phyloP scores from a whole-genome alignment of 2,888 invertebrate species.

The Gymnoscelis rufifasciata region DNA sequence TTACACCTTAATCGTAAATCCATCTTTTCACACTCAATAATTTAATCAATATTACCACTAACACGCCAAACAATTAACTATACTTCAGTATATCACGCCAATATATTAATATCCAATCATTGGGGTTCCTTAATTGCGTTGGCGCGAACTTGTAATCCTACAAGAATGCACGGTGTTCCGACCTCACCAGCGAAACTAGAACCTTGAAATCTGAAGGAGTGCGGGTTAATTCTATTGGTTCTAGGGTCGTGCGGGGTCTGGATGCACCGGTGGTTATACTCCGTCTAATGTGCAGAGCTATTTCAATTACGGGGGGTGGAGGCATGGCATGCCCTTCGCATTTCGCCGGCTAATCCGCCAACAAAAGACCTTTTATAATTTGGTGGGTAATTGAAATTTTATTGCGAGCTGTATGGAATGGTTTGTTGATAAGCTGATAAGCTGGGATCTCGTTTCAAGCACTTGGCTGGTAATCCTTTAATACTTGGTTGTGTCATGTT shows the following conservation, averaged over 20 bases:
- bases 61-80: slow-evolving; percentile 20
- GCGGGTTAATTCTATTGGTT: slow-evolving; percentile 6
- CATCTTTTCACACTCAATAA: background rate
- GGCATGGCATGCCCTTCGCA: slow-evolving; percentile 39
- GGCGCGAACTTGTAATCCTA: slow-evolving; percentile 54
- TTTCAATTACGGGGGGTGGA: slow-evolving; percentile 50
- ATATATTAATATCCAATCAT: slow-evolving; percentile 60
- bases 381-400: slow-evolving; percentile 56
- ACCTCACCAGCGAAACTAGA: slow-evolving; percentile 23
- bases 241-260: slow-evolving; percentile 14
- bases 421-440: slow-evolving; percentile 22
- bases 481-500: background rate
- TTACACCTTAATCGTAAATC: too few species aligned
- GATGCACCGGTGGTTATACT: slow-evolving; percentile 29
- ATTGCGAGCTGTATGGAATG: slow-evolving; percentile 46
- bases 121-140: slow-evolving; percentile 52
- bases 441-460: slow-evolving; percentile 12
- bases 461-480: slow-evolving; percentile 1
- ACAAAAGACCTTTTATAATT: slow-evolving; percentile 53
- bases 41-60: slow-evolving; percentile 6
- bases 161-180: slow-evolving; percentile 42
- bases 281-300: slow-evolving; percentile 52
- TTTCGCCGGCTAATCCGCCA: slow-evolving; percentile 53
- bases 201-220: slow-evolving; percentile 22
- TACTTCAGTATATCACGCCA: slow-evolving; percentile 40